Evolutionary conservation across 2,113 vertebrate genomes (phyloP).

Genomic region (Cercocebus atys): DNA sequence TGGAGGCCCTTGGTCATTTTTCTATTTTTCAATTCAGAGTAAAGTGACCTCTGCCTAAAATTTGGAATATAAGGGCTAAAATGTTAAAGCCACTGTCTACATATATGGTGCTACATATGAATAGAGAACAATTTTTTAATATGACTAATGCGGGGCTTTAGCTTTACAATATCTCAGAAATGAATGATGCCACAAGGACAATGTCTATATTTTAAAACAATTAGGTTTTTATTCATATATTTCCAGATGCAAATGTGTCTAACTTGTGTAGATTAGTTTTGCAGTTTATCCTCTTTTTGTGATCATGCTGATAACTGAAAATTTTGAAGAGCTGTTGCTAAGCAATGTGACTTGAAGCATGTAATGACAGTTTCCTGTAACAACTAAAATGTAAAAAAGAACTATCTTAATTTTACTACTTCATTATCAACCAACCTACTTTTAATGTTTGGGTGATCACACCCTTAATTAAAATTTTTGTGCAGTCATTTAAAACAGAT

Average conservation of each 20-base stretch:
- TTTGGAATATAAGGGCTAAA: neutral
- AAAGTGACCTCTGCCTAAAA: neutral
- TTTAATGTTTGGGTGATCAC: constrained; percentile 74
- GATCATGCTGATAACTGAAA: constrained; percentile 80
- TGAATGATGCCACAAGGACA: neutral
- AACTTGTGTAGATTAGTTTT: constrained; percentile 75
- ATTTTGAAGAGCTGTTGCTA: constrained; percentile 83
- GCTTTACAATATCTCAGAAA: neutral
- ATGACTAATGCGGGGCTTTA: neutral
- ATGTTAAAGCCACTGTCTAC: neutral
- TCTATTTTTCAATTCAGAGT: neutral
- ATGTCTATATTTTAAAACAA: constrained; percentile 68
- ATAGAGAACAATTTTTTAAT: neutral
- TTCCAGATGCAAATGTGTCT: constrained; percentile 77
- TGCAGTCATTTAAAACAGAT: constrained; percentile 57
- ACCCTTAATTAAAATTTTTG: constrained; percentile 68
- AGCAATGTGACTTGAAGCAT: constrained; percentile 83
- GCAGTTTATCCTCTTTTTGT: constrained; percentile 79
- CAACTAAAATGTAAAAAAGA: constrained; percentile 79
- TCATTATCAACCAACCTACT: constrained; percentile 75
- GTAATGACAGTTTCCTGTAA: constrained; percentile 81
- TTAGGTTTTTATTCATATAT: constrained; percentile 80
- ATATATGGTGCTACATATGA: neutral
- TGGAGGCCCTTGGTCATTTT: neutral
- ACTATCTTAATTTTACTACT: constrained; percentile 77